Evolutionary conservation across 2,113 vertebrate species (phyloP).

Genomic region (Psophia crepitans): DNA sequence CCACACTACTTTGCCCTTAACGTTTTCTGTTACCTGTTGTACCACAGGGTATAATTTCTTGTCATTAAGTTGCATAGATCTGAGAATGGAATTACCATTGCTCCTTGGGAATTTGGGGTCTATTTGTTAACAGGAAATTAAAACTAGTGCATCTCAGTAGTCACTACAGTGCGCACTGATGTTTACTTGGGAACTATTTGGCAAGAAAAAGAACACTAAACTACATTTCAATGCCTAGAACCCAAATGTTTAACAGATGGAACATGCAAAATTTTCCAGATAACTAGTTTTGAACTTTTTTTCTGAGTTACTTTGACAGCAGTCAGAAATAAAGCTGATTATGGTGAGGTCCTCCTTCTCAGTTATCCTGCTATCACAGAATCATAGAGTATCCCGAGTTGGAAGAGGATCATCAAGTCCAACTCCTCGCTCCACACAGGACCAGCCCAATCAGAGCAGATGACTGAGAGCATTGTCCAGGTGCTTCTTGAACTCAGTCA

Average conservation of each 20-base stretch:
- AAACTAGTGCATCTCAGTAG: background rate
- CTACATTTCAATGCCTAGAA: background rate
- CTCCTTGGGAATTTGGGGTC: background rate
- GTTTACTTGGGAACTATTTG: background rate
- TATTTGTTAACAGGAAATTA: constrained; percentile 9
- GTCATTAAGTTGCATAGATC: background rate
- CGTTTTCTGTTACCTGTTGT: too few relatives aligned
- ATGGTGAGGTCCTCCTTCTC: background rate
- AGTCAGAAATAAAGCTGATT: background rate
- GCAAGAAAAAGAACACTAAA: background rate
- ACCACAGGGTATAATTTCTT: background rate
- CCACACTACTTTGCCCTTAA: background rate
- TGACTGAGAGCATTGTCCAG: too few relatives aligned
- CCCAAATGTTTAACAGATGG: background rate
- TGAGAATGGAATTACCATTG: background rate
- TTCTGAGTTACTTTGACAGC: background rate
- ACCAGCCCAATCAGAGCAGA: too few relatives aligned
- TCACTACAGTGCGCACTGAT: background rate
- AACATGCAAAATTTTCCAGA: background rate
- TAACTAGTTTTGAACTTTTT: background rate
- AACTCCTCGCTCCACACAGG: too few relatives aligned
- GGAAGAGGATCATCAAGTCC: too few relatives aligned
- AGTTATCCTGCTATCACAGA: too few relatives aligned
- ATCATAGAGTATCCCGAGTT: too few relatives aligned
- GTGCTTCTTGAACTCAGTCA: too few relatives aligned